phyloP scores from a whole-genome alignment of 2,797 vertebrate genomes.

The Sebastes diploproa region DNA sequence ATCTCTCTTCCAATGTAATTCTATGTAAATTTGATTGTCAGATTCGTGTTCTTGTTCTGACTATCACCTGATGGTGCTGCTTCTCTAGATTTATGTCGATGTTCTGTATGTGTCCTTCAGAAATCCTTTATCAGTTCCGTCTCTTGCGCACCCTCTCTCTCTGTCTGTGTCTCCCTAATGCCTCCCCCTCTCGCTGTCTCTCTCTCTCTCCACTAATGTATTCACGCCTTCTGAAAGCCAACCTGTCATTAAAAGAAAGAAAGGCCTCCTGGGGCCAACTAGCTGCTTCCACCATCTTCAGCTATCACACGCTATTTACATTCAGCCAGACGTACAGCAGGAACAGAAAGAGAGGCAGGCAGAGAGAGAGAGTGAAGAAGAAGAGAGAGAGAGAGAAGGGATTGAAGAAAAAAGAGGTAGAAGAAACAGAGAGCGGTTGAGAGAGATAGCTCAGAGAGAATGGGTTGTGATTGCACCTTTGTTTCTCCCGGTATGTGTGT shows the following conservation, averaged over 20 bases:
- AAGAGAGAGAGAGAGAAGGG: background rate
- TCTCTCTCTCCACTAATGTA: slow-evolving; percentile 16
- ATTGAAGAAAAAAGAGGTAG: background rate
- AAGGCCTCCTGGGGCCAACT: slow-evolving; percentile 34
- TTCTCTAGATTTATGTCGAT: background rate
- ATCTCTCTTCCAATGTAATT: background rate
- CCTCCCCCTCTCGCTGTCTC: background rate
- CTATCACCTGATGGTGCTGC: background rate
- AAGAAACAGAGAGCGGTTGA: too few relatives aligned
- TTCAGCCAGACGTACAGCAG: background rate
- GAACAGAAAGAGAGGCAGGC: background rate
- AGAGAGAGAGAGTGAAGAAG: background rate
- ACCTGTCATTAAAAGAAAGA: slow-evolving; percentile 38
- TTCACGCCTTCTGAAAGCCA: slow-evolving; percentile 36
- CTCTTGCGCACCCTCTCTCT: background rate
- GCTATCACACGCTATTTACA: slow-evolving; percentile 32
- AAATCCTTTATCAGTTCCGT: slow-evolving; percentile 1
- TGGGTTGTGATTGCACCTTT: background rate
- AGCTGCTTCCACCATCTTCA: slow-evolving; percentile 30
- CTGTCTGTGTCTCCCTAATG: background rate
- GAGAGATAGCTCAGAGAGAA: background rate
- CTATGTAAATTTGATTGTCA: background rate
- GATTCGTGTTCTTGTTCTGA: background rate
- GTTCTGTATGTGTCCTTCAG: background rate
- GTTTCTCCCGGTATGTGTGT: background rate